Evolutionary conservation across 1,140 invertebrate genomes (phyloP), one percentile per base, ranked within the genome.

Genomic region (Aphelinus certus): DNA sequence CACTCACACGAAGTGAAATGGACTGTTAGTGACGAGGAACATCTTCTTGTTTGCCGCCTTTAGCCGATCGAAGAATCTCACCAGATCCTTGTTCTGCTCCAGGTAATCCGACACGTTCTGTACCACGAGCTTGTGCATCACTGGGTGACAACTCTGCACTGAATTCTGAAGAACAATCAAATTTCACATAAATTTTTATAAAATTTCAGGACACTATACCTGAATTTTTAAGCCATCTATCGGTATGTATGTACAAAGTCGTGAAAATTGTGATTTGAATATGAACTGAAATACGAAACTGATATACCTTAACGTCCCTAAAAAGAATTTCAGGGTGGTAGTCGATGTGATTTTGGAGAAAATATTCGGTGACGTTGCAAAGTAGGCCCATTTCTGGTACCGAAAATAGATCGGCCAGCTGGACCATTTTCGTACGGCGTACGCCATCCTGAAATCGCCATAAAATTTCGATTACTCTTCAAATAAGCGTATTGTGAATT

Each of bases 251-350:
- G 26, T 26, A 26, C 26, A 26, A 26, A 26, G 26, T 26, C 26
- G 26, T 26, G 26, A 26, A 26, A 26, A 26, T 26, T 26, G 26
- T 26, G 26, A 26, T 26, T 26, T 26, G 26, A 26, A 26, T 26
- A 26, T 26, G 26, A 26, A 26, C 26, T 26, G 26, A 26, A 26
- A 26, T 26, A 26, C 26, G 26, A 26, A 26, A 26, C 26, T 26
- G 26, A 26, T 88, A 86, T 89, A 97, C 96, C 90, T 96, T 95
- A 0, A 98, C 95, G 89, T 99, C 97, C 84, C 96, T 91, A 83
- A 98, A 98, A 6, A 99, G 90, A 83, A 97, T 98, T 88, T 98
- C 96, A 1, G 97, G 97, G 88, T 97, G 95, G 87, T 96, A 99
- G 81, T 96, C 94, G 74, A 98, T 96, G 77, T 94, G 92, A 84